Base-by-base conservation (phyloP, 2,888 invertebrate species). In the Unio delphinus region DNA sequence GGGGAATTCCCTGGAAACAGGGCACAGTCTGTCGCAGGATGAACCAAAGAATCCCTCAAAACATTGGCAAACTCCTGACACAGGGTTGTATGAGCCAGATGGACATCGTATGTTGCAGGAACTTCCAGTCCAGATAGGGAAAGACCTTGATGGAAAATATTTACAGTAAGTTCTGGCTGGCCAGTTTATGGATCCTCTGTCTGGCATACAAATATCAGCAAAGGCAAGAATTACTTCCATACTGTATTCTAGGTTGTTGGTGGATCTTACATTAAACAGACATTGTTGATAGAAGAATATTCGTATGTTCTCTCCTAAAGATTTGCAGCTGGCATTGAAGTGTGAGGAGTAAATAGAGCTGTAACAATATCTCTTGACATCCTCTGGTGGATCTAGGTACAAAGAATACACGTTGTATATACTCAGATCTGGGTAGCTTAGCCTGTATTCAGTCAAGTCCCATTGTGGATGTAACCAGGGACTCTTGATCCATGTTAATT, bases 381-480 rank as follows among this genome's bases (percentile, higher is more conserved):
- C 23, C 2, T 23, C 28, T n/a, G 45, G 23, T 55, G 55, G 55
- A 6, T 26, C n/a, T 17, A 26, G 4, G 15, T 28, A 20, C 20
- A 11, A 26, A 4, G 23, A 23, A 30, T 45, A 45, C 11, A 30
- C 57, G 56, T 56, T 26, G 28, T 64, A 55, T 23, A 20, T 4
- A 28, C 30, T 28, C 8, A 18, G 34, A 57, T 56, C 45, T 5
- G 68, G 68, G 45, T 69, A 73, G n/a, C 55, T 57, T 65, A 74
- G 65, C n/a, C 61, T 63, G 65, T 80, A 82, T 28, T 73, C 73
- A 30, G 75, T 70, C 7, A 73, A 34, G 3, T 64, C 30, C 81
- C 81, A 83, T 8, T 61, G 23, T 20, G 82, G 77, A 65, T 70
- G 69, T 57, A 71, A 67, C 80, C 81, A 82, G 15, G 72, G 73